Evolutionary conservation across 1,140 invertebrate species (phyloP), one percentile per base, ranked within the genome.

Genomic region (Cydia splendana): DNA sequence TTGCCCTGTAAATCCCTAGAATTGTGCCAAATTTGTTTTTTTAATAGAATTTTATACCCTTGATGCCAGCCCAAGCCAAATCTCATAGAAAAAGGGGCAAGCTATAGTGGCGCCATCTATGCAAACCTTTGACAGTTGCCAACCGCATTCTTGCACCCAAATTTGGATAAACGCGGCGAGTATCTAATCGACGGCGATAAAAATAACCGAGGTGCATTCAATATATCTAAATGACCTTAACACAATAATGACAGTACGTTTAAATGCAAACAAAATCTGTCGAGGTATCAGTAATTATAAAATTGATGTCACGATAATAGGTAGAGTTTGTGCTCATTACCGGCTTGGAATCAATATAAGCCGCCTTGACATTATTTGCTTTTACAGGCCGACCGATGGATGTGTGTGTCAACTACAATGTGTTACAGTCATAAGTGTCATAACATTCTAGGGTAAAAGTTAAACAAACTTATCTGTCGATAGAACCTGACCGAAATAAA

Each of bases 311-410:
- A 71, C n/a, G 34, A 71, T 71, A 71, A 71, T 71, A 71, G 67
- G 67, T 71, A 38, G 67, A 71, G 81, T 81, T 81, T 80, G 82
- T 81, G 79, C 83, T 88, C 82, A 86, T 88, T 86, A 83, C 82
- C 80, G 81, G 81, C 78, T 86, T 84, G 82, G 83, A 88, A 87
- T 88, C 85, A 84, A 86, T 85, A 85, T 84, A 84, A 83, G 82
- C 81, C 80, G 76, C 85, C 87, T 89, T 87, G 87, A 88, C 85
- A 88, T 84, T 88, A 80, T 88, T 88, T 85, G 81, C 81, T 86
- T 86, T 88, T 85, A 85, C 85, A 83, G 81, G 74, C 81, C 80
- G 80, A 84, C 81, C 80, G 80, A 84, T 82, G 81, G 81, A 82
- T 83, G 81, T 79, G 80, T 81, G 76, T 83, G 79, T 84, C 79